A percentile compares a stretch with the other conserved stretches of the same genome.
Conservation (phyloP, 2,113 vertebrate genomes). For the Morone saxatilis region DNA sequence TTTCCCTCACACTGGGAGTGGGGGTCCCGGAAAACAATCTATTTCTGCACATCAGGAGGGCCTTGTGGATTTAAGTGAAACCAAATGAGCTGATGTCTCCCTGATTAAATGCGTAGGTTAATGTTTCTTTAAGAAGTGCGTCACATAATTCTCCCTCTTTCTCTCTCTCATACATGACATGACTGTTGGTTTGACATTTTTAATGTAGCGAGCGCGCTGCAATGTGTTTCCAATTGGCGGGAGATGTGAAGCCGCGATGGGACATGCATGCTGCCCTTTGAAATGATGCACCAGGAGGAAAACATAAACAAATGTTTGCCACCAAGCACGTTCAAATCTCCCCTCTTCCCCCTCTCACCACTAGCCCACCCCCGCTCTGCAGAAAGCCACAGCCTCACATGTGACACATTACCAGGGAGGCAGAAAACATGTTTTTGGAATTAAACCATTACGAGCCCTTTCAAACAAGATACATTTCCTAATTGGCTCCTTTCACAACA, state of each 20-base stretch:
- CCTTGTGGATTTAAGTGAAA: slow-evolving; percentile 71
- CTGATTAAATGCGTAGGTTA: slow-evolving; percentile 65
- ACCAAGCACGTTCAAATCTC: slow-evolving; percentile 82
- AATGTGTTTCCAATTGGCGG: slow-evolving; percentile 84
- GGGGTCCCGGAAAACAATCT: slow-evolving; percentile 41
- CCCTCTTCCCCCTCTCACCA: neutral
- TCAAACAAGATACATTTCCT: slow-evolving; percentile 84
- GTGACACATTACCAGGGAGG: slow-evolving; percentile 80
- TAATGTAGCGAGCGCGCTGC: slow-evolving; percentile 40
- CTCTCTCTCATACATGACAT: slow-evolving; percentile 34
- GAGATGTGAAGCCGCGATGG: slow-evolving; percentile 68
- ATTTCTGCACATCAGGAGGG: slow-evolving; percentile 44
- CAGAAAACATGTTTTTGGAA: slow-evolving; percentile 84
- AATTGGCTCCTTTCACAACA: slow-evolving; percentile 85
- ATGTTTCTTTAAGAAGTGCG: slow-evolving; percentile 55
- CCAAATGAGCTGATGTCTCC: slow-evolving; percentile 67
- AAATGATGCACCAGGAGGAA: slow-evolving; percentile 80
- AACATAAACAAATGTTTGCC: slow-evolving; percentile 86
- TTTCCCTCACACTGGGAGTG: slow-evolving; percentile 30
- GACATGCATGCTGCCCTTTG: slow-evolving; percentile 78
- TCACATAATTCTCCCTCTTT: slow-evolving; percentile 38
- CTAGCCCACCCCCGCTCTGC: slow-evolving; percentile 43
- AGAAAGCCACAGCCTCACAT: slow-evolving; percentile 80
- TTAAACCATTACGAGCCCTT: slow-evolving; percentile 83
- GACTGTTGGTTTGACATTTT: slow-evolving; percentile 69